A percentile compares a stretch with the other conserved stretches of the same genome.
phyloP scores from a whole-genome alignment of 2,888 invertebrate species.

The Brachylomia viminalis region DNA sequence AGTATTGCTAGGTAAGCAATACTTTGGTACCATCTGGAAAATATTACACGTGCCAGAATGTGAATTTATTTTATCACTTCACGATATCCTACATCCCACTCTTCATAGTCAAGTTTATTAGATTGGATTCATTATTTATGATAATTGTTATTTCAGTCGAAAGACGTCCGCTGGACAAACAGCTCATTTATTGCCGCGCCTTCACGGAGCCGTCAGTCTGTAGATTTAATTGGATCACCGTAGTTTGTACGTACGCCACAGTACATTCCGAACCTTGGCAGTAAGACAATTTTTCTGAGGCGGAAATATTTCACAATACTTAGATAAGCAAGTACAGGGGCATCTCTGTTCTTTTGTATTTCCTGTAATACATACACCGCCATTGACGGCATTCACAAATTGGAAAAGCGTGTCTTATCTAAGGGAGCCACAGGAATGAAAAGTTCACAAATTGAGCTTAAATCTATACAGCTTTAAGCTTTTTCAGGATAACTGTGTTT shows the following conservation, averaged over 20 bases:
- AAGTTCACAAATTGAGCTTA: background rate
- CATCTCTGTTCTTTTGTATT: background rate
- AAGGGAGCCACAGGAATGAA: background rate
- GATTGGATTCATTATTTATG: background rate
- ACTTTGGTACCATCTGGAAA: too few relatives aligned
- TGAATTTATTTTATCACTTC: background rate
- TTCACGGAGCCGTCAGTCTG: background rate
- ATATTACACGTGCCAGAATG: too few relatives aligned
- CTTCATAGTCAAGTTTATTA: background rate
- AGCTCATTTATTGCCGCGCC: background rate
- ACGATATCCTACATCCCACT: background rate
- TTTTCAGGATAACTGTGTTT: slow-evolving; percentile 6
- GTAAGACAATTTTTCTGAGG: background rate
- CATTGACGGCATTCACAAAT: background rate
- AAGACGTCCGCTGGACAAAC: background rate
- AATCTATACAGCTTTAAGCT: background rate
- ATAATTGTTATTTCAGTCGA: background rate
- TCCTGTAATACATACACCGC: background rate
- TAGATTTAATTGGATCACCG: background rate
- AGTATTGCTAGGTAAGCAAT: background rate
- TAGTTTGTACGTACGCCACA: background rate
- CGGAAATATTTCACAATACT: background rate
- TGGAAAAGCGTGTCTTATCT: background rate
- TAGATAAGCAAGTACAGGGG: background rate
- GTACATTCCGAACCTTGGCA: background rate